Evolutionary conservation across 2,888 invertebrate genomes (phyloP), one percentile per base, ranked within the genome.

Genomic region (Caenorhabditis sp.): DNA sequence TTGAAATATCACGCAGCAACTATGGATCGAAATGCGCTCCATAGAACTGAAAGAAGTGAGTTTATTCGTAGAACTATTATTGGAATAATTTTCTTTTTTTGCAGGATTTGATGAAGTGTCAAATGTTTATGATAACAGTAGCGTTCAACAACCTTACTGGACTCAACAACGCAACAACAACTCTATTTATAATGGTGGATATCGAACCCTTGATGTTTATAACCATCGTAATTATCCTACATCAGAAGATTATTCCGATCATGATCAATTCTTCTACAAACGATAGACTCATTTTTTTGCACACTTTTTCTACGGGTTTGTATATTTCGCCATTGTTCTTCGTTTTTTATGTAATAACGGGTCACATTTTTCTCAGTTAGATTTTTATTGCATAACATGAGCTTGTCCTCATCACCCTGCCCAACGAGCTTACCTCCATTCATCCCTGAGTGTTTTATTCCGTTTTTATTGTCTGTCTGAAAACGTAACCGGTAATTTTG

Each of bases 101-200:
- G 23, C 43, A 79, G 79, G 76, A 12, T 72, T 74, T 43, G 79
- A 79, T 36, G 79, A 79, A 37, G 50, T 71, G 24, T 76, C 76
- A 4, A 74, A 77, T 51, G 69, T 77, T 43, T 79, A 79, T 37
- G 79, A 79, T 66, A 72, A 71, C 58, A 68, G 75, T 53, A 70
- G 76, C 10, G 62, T 68, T 36, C 76, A 71, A 12, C 64, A 66
- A 31, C 74, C 74, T 5, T 75, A 75, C 43, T 75, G 67, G 69
- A 66, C 69, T n/a, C 66, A 66, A 37, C 69, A 68, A 51, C 51
- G 69, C 10, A 70, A 76, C 31, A 76, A 73, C 55, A 76, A 74
- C 36, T 72, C 78, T 19, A 71, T 73, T 4, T 70, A 73, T 24
- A 76, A 73, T 21, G 76, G 76, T 36, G 70, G 76, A 21, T 79